Conservation (phyloP, 2,888 invertebrate genomes). For the Ormyrus nitidulus region DNA sequence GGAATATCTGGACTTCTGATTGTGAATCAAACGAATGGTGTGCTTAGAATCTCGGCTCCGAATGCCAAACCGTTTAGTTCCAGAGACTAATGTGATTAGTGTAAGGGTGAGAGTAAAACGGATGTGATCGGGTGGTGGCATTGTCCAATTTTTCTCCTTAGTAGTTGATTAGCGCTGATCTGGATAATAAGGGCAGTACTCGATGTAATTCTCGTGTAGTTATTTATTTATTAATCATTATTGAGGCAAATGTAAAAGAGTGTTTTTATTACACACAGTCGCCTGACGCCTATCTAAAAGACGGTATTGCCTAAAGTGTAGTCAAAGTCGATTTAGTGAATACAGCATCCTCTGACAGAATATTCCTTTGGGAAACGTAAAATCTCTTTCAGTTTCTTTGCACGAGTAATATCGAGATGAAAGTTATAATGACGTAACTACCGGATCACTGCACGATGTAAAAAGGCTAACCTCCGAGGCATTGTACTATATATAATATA, state of each 20-base stretch:
- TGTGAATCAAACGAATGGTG: background rate
- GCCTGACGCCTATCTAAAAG: too few species aligned
- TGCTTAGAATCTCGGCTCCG: background rate
- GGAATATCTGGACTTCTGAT: background rate
- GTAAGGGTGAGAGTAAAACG: conserved; percentile 6
- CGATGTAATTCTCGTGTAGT: background rate
- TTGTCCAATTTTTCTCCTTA: conserved; percentile 1
- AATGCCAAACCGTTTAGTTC: conserved; percentile 29
- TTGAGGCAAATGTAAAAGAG: too few species aligned
- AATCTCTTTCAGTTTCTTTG: background rate
- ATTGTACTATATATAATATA: conserved; percentile 52
- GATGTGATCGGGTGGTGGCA: background rate
- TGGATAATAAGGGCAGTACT: background rate
- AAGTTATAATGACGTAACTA: background rate
- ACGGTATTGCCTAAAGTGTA: too few species aligned
- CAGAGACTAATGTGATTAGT: background rate
- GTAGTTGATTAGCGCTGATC: conserved; percentile 16
- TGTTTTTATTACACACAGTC: too few species aligned
- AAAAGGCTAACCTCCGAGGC: conserved; percentile 49
- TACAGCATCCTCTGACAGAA: too few species aligned
- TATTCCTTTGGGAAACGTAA: background rate
- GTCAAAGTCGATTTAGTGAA: too few species aligned
- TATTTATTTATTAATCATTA: too few species aligned
- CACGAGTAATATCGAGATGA: conserved; percentile 11
- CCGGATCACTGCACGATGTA: conserved; percentile 39